Base-by-base conservation (phyloP, 1,140 invertebrate species). In the Adoxophyes honmai region DNA sequence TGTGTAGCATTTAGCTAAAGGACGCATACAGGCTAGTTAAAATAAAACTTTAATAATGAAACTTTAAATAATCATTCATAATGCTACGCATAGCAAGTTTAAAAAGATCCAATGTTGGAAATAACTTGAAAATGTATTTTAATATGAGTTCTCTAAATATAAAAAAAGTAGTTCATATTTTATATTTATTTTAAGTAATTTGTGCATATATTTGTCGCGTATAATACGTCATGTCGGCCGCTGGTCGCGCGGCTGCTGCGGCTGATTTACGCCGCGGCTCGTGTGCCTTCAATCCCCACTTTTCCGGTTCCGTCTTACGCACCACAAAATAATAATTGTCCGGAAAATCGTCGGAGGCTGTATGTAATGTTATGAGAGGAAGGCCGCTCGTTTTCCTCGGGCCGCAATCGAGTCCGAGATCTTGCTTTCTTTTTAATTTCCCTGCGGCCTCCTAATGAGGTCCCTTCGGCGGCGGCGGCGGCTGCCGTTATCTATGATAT, bases 381-480 rank as follows among this genome's bases (percentile, higher is more conserved):
- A 80, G 80, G 74, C 68, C 76, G 64, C 68, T 68, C 77, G 80
- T 84, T 82, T 84, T 76, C 84, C 81, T 81, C 70, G 75, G 65
- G 68, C 70, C 72, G 78, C 81, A 88, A 86, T 88, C 78, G 82
- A 84, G 83, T 90, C 86, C 86, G 79, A 86, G 78, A 80, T 82
- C 82, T 89, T 86, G 82, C 78, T 89, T 88, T 87, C 84, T 88
- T 89, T 90, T 87, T 90, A 89, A 90, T 90, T 90, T 90, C 87
- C 89, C 89, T 85, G 81, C 79, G 87, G 89, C 73, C 84, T 78
- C 80, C 86, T 88, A 88, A 88, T 88, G 86, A 88, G 82, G 75
- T 86, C 86, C 73, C 77, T 68, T 70, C 73, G 83, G 80, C 61
- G 59, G 55, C 70, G 72, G 68, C 69, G 67, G 61, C 64, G 66